Evolutionary conservation across 1,140 invertebrate species (phyloP), one percentile per base, ranked within the genome.

Genomic region (Liolophura sinensis): DNA sequence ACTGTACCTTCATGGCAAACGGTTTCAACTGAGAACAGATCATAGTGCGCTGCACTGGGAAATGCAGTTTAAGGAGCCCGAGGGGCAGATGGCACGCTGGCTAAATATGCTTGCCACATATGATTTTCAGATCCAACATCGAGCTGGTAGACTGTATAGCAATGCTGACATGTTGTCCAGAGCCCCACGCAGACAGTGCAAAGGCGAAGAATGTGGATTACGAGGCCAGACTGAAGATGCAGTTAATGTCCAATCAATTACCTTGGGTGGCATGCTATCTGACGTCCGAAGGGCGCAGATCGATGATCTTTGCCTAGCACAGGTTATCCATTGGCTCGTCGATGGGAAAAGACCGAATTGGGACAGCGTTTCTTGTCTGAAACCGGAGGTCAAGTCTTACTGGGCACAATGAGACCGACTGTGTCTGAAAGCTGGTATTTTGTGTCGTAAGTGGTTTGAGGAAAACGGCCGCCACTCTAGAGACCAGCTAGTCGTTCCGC

Each of bases 1-100:
- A 48, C 56, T 78, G 48, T 68, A 68, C 47, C 20, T 83, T 3
- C 67, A 68, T 49, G 64, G 64, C 7, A 7, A 14, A 49, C 16
- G 7, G 27, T 60, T 65, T 58, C 18, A 9, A 1, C 18, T 65
- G 15, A 11, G 64, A 3, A 65, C 64, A n/a, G n/a, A n/a, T n/a
- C n/a, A n/a, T n/a, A n/a, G n/a, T n/a, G n/a, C n/a, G n/a, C n/a
- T n/a, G n/a, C 5, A 31, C 3, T 65, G 64, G 64, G 49, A 59
- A 40, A 7, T 60, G 9, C 49, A 48, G 6, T 65, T 65, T 51
- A 46, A 31, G 15, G n/a, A 47, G 6, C 64, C 64, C 9, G 48
- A 60, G 3, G 64, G 64, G 7, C 64, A 65, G 54, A 20, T 65
- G 1, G 64, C 64, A 5, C 7, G 56, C 18, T 65, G 64, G 64